Percentiles rank a stretch among this genome's conserved stretches.
Evolutionary conservation across 2,797 vertebrate species (phyloP).

Genomic region (Myotis pilosus): DNA sequence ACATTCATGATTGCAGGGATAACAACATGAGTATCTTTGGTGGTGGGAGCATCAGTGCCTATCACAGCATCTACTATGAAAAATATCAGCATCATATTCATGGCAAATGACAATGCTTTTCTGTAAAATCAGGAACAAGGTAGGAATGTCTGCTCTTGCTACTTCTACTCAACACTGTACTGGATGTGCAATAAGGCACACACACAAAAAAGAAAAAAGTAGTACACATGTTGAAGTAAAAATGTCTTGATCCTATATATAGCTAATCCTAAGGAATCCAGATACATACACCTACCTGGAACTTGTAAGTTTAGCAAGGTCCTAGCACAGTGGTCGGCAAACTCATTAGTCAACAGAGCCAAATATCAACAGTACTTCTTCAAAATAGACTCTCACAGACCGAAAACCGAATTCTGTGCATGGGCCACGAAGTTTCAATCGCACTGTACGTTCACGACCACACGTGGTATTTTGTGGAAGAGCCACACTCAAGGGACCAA

Average conservation of each 20-base stretch:
- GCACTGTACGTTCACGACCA: no score
- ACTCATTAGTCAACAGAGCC: no score
- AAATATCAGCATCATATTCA: neutral
- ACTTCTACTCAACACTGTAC: neutral
- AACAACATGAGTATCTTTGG: neutral
- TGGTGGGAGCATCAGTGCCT: no score
- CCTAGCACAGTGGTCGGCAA: neutral
- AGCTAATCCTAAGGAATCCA: neutral
- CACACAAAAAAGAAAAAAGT: neutral
- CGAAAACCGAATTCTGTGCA: no score
- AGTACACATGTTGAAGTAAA: neutral
- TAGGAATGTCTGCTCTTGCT: neutral
- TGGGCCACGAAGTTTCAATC: no score
- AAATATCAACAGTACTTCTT: no score
- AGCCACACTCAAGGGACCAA: no score
- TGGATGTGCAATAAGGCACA: neutral
- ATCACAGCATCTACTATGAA: neutral
- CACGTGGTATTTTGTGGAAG: no score
- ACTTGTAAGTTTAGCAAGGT: neutral
- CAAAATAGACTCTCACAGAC: no score
- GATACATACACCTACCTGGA: neutral
- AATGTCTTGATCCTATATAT: neutral
- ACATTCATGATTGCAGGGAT: neutral
- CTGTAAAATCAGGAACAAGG: neutral
- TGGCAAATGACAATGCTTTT: accelerated